Conservation (phyloP, 2,888 invertebrate genomes). For the Apamea anceps region DNA sequence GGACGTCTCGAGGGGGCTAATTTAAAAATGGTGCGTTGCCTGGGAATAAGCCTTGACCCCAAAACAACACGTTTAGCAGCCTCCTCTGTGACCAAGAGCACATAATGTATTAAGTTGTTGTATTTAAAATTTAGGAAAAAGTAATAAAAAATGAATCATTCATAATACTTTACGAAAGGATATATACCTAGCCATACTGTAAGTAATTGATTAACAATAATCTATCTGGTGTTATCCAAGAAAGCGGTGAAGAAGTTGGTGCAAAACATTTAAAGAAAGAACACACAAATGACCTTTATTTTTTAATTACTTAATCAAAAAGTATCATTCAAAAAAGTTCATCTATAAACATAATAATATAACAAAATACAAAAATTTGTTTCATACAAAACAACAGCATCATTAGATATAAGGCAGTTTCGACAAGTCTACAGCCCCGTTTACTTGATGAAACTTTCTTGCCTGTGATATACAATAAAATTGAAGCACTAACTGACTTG, state of each 20-base stretch:
- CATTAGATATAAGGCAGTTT: constrained; percentile 2
- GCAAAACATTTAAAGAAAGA: background rate
- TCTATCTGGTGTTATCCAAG: background rate
- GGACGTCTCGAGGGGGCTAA: too few species aligned
- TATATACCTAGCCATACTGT: background rate
- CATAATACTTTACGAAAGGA: too few species aligned
- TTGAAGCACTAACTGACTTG: background rate
- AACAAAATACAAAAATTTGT: constrained; percentile 12
- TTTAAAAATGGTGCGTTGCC: background rate
- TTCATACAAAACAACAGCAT: constrained; percentile 17
- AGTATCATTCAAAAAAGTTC: constrained; percentile 22
- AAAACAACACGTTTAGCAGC: background rate
- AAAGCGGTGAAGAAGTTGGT: background rate
- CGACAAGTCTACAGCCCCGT: background rate
- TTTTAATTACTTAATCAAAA: constrained; percentile 30
- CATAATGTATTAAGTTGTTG: background rate
- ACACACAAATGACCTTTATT: constrained; percentile 2
- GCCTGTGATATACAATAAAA: background rate
- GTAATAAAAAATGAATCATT: background rate
- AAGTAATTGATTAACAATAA: background rate
- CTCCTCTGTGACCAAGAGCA: background rate
- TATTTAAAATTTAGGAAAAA: background rate
- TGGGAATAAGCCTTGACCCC: too few species aligned
- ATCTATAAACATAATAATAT: background rate
- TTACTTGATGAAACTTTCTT: background rate